Evolutionary conservation across 2,888 invertebrate genomes (phyloP).

Genomic region (Bembecia ichneumoniformis): DNA sequence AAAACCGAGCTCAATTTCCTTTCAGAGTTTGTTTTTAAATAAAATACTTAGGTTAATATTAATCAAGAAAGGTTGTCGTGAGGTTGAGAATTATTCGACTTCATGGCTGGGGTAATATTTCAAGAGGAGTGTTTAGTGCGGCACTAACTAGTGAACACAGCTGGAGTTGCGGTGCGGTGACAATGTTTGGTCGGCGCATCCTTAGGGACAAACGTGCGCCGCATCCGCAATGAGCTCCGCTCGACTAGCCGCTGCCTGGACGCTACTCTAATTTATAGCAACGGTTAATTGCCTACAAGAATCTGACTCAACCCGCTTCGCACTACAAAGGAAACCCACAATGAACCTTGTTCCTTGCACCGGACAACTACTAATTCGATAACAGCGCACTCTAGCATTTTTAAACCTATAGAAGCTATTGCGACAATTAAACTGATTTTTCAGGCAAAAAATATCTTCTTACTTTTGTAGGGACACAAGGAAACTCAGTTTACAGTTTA

Average conservation of each 20-base stretch:
- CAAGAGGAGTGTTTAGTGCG: slow-evolving; percentile 30
- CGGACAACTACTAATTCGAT: background rate
- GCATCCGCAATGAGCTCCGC: slow-evolving; percentile 50
- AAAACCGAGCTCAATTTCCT: no score
- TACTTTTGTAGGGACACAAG: no score
- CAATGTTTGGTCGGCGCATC: slow-evolving; percentile 58
- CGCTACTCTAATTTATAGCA: slow-evolving; percentile 53
- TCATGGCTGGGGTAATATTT: background rate
- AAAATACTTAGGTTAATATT: no score
- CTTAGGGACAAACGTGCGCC: slow-evolving; percentile 34
- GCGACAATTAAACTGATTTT: no score
- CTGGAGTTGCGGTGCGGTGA: slow-evolving; percentile 54
- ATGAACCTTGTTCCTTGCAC: slow-evolving; percentile 23
- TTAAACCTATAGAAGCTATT: no score
- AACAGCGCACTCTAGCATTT: background rate
- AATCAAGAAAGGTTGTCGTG: background rate
- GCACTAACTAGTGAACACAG: slow-evolving; percentile 58
- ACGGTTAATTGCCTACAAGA: slow-evolving; percentile 61
- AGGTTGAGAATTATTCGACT: background rate
- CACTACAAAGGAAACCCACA: slow-evolving; percentile 11
- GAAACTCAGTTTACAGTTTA: no score
- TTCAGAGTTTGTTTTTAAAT: no score
- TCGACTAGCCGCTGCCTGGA: slow-evolving; percentile 13
- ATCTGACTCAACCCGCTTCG: slow-evolving; percentile 35
- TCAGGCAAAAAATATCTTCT: no score